Percentiles rank a stretch among this genome's conserved stretches.
Evolutionary conservation across 2,888 invertebrate species (phyloP).

Genomic region (Hirtodrosophila cameraria): DNA sequence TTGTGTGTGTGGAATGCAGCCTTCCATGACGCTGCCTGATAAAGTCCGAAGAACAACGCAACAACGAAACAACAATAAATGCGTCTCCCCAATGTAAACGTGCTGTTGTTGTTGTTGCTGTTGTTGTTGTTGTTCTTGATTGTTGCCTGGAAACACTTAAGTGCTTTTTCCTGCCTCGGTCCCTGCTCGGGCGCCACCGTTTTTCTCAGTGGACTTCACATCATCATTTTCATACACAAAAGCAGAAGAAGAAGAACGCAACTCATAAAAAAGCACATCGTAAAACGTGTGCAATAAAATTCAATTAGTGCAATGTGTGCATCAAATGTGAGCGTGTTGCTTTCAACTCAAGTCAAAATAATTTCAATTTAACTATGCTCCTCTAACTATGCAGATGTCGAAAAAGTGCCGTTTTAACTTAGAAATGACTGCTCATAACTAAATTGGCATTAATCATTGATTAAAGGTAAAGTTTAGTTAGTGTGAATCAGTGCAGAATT

Average conservation of each 20-base stretch:
- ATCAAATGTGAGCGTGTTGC: background rate
- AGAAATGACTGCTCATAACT: no score
- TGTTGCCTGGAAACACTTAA: constrained; percentile 29
- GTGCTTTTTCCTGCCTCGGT: constrained; percentile 18
- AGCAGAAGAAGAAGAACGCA: constrained; percentile 4
- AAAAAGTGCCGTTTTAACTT: no score
- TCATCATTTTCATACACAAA: constrained; percentile 3
- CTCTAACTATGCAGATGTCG: no score
- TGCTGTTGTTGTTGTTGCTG: constrained; percentile 17
- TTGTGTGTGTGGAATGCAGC: constrained; percentile 45
- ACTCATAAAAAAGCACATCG: constrained; percentile 42
- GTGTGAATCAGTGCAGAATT: no score
- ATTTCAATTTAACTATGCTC: no score
- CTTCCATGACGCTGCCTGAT: constrained; percentile 61
- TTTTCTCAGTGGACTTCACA: constrained; percentile 17
- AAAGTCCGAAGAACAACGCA: constrained; percentile 29
- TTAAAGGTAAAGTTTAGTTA: no score
- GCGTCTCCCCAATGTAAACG: constrained; percentile 16
- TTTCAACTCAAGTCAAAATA: no score
- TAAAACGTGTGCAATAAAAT: constrained; percentile 61
- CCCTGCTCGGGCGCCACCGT: constrained; percentile 2
- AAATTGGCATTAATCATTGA: no score
- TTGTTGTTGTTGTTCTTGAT: constrained; percentile 16
- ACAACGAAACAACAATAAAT: constrained; percentile 25
- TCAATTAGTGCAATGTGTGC: constrained; percentile 57